These are phyloP conservation scores for Eristalis intricaria DNA, from an alignment of 2,888 invertebrate species.

Conservation along the genomic window DNA sequence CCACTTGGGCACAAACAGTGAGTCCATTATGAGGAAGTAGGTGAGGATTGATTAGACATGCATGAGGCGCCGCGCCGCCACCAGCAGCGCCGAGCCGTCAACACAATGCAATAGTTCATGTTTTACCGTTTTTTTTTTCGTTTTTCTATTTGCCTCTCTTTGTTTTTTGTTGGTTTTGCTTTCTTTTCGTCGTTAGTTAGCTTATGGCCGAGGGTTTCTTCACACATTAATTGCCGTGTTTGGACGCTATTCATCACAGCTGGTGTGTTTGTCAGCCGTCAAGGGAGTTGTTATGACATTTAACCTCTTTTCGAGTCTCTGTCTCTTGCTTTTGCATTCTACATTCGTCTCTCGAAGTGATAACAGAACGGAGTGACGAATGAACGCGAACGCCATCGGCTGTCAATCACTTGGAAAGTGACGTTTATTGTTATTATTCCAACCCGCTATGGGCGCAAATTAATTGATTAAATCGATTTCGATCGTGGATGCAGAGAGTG, in stretches of 20 bases:
- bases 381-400: background rate
- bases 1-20: conserved; percentile 25
- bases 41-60: conserved; percentile 69
- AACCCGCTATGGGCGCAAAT: background rate
- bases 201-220: conserved; percentile 21
- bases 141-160: conserved; percentile 9
- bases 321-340: background rate
- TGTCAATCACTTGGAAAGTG: background rate
- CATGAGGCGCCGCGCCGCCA: conserved; percentile 48
- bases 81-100: background rate
- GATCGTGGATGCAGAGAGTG: background rate
- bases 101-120: conserved; percentile 63
- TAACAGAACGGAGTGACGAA: background rate
- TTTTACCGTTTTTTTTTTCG: conserved; percentile 49
- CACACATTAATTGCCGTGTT: conserved; percentile 51
- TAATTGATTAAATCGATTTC: background rate
- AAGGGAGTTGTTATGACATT: conserved; percentile 39
- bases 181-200: background rate
- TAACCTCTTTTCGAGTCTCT: conserved; percentile 35
- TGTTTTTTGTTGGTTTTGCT: conserved; percentile 5
- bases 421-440: background rate
- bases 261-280: conserved; percentile 6
- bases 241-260: background rate
- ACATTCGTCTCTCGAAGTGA: background rate
- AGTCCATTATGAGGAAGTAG: conserved; percentile 65